A percentile compares a stretch with the other conserved stretches of the same genome.
Evolutionary conservation across 30 jellyfish, hydroid and myxozoan species (phyloP).

Genomic region (Aurelia aurita): DNA sequence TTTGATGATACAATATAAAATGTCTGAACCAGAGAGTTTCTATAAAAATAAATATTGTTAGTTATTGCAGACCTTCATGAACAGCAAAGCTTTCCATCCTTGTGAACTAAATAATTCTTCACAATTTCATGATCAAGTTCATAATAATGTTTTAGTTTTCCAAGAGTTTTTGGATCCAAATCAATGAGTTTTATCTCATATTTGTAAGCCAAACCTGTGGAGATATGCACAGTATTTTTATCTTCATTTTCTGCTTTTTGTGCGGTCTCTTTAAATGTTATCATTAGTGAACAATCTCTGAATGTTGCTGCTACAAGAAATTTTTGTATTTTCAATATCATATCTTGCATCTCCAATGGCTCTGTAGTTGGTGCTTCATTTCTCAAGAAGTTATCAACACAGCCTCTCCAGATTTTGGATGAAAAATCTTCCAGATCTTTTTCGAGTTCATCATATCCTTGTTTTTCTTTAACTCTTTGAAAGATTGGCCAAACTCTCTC

Average conservation of each 20-base stretch:
- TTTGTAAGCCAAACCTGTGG: constrained; percentile 17
- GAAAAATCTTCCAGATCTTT: constrained; percentile 18
- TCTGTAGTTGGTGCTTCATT: constrained; percentile 6
- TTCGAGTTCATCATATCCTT: background rate
- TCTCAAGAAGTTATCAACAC: constrained; percentile 11
- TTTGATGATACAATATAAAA: no score
- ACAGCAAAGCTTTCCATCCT: background rate
- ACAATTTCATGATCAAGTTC: constrained; percentile 58
- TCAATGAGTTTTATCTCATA: constrained; percentile 79
- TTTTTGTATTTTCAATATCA: constrained; percentile 27
- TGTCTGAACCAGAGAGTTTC: no score
- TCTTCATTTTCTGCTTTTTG: background rate
- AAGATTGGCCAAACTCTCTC: constrained; percentile 37
- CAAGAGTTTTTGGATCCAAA: constrained; percentile 69
- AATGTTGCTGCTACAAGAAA: constrained; percentile 87
- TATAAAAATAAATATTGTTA: background rate
- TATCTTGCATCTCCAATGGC: background rate
- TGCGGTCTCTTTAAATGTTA: constrained; percentile 57
- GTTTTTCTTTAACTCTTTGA: background rate
- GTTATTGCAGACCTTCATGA: background rate
- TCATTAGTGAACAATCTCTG: constrained; percentile 88
- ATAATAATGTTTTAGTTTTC: constrained; percentile 62
- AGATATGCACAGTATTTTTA: background rate
- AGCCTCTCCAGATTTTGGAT: constrained; percentile 57
- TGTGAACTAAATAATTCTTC: background rate